Evolutionary conservation across 2,888 invertebrate species (phyloP).

Genomic region (Diarsia mendica): DNA sequence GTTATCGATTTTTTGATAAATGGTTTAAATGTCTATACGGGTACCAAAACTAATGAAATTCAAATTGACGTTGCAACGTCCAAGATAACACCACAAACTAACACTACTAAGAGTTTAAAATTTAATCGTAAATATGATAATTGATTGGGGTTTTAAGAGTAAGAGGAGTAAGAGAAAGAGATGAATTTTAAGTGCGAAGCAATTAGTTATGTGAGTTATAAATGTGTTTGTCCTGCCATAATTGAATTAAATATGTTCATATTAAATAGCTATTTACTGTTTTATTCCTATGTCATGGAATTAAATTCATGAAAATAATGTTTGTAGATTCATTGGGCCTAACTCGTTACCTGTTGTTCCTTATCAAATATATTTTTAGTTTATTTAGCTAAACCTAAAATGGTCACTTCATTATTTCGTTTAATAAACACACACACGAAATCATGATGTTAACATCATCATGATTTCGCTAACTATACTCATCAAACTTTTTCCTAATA

Average conservation of each 20-base stretch:
- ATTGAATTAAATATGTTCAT: conserved; percentile 30
- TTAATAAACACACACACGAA: neutral
- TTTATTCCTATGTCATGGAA: conserved; percentile 36
- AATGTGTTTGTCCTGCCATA: conserved; percentile 53
- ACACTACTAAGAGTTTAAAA: neutral
- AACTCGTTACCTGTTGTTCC: neutral
- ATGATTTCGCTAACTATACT: neutral
- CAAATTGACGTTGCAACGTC: conserved; percentile 5
- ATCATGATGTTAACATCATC: too few species aligned
- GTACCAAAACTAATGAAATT: conserved; percentile 48
- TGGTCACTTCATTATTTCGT: neutral
- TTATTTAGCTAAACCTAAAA: neutral
- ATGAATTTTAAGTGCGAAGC: neutral
- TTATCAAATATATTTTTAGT: neutral
- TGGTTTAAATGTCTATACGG: conserved; percentile 50
- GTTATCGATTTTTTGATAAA: conserved; percentile 73
- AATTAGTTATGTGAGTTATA: conserved; percentile 3
- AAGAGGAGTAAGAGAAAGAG: neutral
- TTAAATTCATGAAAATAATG: conserved; percentile 25
- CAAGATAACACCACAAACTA: neutral
- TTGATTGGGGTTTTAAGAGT: neutral
- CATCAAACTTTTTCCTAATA: conserved; percentile 32
- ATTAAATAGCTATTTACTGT: conserved; percentile 36
- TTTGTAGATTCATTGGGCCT: conserved; percentile 1
- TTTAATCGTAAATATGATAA: neutral